Evolutionary conservation across 2,797 vertebrate genomes (phyloP).

Genomic region (Tolypeutes matacus): DNA sequence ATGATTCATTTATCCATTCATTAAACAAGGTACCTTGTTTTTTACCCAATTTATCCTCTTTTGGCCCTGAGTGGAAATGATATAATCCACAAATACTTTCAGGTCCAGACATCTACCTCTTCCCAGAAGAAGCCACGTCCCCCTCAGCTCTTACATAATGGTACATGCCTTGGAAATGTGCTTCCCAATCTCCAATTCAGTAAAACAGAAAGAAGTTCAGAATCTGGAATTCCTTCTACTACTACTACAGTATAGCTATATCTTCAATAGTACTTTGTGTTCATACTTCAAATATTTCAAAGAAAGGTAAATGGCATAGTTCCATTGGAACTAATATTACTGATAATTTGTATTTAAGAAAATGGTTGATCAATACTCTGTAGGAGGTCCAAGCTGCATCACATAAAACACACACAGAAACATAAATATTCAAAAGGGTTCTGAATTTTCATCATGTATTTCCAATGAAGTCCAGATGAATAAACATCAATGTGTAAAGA

Average conservation of each 20-base stretch:
- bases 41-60: not conserved
- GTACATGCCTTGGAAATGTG: not conserved
- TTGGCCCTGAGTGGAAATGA: not conserved
- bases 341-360: constrained; percentile 20
- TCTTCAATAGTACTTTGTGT: not conserved
- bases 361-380: not conserved
- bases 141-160: not conserved
- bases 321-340: not conserved
- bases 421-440: not conserved
- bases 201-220: not conserved
- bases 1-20: not conserved
- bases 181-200: not conserved
- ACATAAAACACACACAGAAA: not conserved
- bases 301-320: not conserved
- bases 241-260: too few species aligned
- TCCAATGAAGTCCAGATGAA: not conserved
- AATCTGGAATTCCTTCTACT: not conserved
- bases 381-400: not conserved
- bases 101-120: not conserved
- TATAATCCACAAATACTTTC: not conserved
- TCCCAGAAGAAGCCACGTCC: not conserved
- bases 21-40: not conserved
- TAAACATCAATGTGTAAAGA: not conserved
- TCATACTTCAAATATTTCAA: not conserved
- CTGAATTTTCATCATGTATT: not conserved